Conservation (phyloP, 2,888 invertebrate genomes). For the Lasioglossum marginatum region DNA sequence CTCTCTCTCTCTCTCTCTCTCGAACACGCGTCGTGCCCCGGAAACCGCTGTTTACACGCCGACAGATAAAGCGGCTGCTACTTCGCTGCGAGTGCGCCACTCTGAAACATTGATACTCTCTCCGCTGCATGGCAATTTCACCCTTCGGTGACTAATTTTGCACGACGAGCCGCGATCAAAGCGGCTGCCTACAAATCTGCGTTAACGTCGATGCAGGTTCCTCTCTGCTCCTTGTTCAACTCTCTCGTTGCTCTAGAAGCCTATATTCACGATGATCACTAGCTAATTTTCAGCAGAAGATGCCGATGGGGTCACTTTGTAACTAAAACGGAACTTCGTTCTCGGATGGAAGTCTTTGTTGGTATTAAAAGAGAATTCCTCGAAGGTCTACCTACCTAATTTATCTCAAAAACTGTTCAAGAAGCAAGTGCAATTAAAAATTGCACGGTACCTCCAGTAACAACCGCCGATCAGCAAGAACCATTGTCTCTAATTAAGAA, state of each 20-base stretch:
- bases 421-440: not conserved
- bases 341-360: not conserved
- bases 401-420: not conserved
- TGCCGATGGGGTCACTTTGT: too few species aligned
- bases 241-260: too few species aligned
- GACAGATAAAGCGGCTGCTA: not conserved
- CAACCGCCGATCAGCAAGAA: not conserved
- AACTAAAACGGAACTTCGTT: not conserved
- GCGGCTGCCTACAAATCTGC: not conserved
- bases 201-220: not conserved
- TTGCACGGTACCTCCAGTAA: not conserved
- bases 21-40: not conserved
- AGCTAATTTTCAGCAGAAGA: too few species aligned
- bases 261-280: too few species aligned
- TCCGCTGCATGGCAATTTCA: not conserved
- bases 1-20: not conserved
- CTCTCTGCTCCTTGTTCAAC: not conserved
- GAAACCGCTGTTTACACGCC: not conserved
- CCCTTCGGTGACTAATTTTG: not conserved
- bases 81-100: not conserved
- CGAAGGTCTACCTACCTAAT: not conserved
- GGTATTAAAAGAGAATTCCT: not conserved
- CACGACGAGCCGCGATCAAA: not conserved
- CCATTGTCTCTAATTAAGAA: not conserved
- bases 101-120: not conserved